Evolutionary conservation across 2,113 vertebrate genomes (phyloP), one percentile per base, ranked within the genome.

Genomic region (Nicator chloris): DNA sequence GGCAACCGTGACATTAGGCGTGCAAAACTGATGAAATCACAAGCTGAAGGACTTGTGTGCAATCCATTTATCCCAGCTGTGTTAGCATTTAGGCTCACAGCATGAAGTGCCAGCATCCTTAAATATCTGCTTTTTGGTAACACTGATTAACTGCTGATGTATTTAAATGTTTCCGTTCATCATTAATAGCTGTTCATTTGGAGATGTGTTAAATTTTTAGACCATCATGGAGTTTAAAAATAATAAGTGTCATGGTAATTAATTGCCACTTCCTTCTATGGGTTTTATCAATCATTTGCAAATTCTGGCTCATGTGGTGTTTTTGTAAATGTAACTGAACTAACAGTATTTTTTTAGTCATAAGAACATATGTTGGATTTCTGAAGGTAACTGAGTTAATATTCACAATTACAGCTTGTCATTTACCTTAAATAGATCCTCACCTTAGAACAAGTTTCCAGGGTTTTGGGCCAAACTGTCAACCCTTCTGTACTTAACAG

Each of bases 131-230:
- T 86, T 76, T 78, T 47, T 27, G 68, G 65, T 88, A 63, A 73
- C 10, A 14, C 72, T 79, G 94, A 88, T 94, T 94, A 91, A 75
- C 64, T 82, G 64, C 77, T 95, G 68, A 71, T 92, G 49, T 18
- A 88, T 95, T 97, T 92, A 97, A 95, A 91, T 63, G 50, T 92
- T 85, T 97, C 94, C 77, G 50, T 95, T 96, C 47, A 59, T 91
- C 93, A 60, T 40, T 87, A 88, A 63, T 93, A 80, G 64, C 64
- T 93, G 40, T 71, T 95, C n/a, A 37, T 94, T 95, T 97, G 42
- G 81, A 95, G 93, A 95, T 85, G 39, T 88, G 64, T 76, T 65
- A 76, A 39, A 49, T 64, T 89, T 84, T 90, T 87, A 90, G 42
- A 60, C 65, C 72, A 19, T 65, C 28, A 20, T 28, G 23, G 39